These are phyloP conservation scores for Drosophila ustulata DNA, from an alignment of 2,888 invertebrate genomes.

Conservation along the genomic window DNA sequence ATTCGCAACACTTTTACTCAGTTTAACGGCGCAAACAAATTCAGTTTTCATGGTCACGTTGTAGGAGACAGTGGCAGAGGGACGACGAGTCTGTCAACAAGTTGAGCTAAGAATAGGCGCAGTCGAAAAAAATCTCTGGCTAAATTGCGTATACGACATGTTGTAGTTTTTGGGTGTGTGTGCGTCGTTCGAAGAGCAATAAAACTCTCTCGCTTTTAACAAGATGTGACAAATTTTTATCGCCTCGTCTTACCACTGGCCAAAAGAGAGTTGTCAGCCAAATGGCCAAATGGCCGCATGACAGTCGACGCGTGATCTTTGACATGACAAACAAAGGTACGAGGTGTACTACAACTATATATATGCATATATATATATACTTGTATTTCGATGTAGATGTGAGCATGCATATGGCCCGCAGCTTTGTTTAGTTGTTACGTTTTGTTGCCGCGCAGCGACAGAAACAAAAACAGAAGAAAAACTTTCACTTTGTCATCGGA, in stretches of 20 bases:
- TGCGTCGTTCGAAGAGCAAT: constrained; percentile 26
- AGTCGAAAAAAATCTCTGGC: constrained; percentile 17
- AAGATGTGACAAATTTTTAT: constrained; percentile 79
- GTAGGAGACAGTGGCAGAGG: constrained; percentile 1
- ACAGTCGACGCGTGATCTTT: constrained; percentile 55
- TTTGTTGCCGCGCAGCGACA: constrained; percentile 67
- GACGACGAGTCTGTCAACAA: constrained; percentile 4
- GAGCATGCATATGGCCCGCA: constrained; percentile 61
- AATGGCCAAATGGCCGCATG: constrained; percentile 22
- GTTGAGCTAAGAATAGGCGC: constrained; percentile 10
- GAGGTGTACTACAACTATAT: constrained; percentile 12
- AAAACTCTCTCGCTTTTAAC: constrained; percentile 46
- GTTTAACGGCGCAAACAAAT: constrained; percentile 16
- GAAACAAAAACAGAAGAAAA: constrained; percentile 45
- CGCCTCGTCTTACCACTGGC: constrained; percentile 44
- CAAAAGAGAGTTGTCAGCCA: constrained; percentile 51
- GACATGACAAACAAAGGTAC: constrained; percentile 57
- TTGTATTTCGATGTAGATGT: neutral
- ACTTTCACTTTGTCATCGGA: constrained; percentile 76
- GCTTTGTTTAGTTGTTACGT: constrained; percentile 77
- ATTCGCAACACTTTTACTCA: constrained; percentile 40
- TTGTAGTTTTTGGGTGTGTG: constrained; percentile 3
- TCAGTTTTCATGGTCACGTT: constrained; percentile 37
- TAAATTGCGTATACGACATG: constrained; percentile 52
- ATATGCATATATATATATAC: constrained; percentile 1